Percentiles rank a stretch among this genome's conserved stretches.
Evolutionary conservation across 2,888 invertebrate genomes (phyloP).

Genomic region (Sicus ferrugineus): DNA sequence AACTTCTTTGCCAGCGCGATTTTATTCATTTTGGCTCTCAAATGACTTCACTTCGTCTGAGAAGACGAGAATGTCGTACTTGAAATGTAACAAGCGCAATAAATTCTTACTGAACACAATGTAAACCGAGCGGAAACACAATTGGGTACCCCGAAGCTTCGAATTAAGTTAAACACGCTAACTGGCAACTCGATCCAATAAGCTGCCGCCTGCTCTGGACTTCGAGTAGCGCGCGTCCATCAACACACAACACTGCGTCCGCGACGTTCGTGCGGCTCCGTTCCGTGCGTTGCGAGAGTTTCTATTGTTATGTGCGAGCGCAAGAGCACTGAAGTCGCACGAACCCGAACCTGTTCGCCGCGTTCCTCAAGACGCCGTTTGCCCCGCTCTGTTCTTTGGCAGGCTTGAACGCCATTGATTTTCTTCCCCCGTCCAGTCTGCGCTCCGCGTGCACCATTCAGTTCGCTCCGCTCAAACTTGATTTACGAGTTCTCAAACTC

Average conservation of each 20-base stretch:
- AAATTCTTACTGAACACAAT: background rate
- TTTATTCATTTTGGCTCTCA: background rate
- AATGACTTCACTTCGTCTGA: background rate
- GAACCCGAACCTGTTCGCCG: constrained; percentile 60
- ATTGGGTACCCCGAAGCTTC: background rate
- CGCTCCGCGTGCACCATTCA: constrained; percentile 39
- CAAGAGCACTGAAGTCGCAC: constrained; percentile 50
- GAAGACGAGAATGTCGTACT: background rate
- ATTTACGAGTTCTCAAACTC: constrained; percentile 45
- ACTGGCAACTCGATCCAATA: background rate
- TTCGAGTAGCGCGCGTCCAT: constrained; percentile 33
- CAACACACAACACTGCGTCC: constrained; percentile 43
- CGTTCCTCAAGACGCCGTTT: constrained; percentile 34
- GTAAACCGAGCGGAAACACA: background rate
- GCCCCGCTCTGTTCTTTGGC: constrained; percentile 4
- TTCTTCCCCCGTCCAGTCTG: constrained; percentile 36
- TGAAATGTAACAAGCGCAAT: background rate
- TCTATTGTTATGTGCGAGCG: constrained; percentile 63
- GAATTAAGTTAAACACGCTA: background rate
- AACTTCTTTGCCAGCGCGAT: background rate
- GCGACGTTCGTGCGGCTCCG: constrained; percentile 39
- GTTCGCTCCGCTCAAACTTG: constrained; percentile 39
- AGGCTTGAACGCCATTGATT: constrained; percentile 48
- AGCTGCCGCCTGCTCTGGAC: background rate
- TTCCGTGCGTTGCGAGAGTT: constrained; percentile 64